A percentile compares a stretch with the other conserved stretches of the same genome.
phyloP scores from a whole-genome alignment of 2,113 vertebrate genomes.

The Stigmatopora argus region DNA sequence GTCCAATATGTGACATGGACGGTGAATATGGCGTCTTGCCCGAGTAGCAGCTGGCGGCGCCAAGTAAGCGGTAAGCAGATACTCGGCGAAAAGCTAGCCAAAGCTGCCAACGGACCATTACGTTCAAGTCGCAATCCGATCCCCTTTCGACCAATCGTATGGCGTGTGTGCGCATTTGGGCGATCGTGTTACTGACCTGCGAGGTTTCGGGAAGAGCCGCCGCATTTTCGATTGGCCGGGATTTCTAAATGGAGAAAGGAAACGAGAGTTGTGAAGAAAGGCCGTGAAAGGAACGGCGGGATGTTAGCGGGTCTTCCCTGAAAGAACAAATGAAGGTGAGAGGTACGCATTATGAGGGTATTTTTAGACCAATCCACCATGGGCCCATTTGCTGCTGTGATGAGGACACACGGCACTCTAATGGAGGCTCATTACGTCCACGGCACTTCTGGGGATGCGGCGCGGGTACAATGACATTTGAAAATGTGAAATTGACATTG shows the following conservation, averaged over 20 bases:
- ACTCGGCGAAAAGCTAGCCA: constrained; percentile 24
- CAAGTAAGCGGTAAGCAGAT: constrained; percentile 29
- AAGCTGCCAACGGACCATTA: constrained; percentile 23
- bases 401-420: constrained; percentile 45
- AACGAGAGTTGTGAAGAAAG: constrained; percentile 31
- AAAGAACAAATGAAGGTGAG: constrained; percentile 35
- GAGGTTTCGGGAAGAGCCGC: constrained; percentile 80
- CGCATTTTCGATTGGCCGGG: constrained; percentile 80
- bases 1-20: constrained; percentile 2
- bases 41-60: constrained; percentile 21
- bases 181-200: constrained; percentile 77
- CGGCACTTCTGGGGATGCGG: not conserved
- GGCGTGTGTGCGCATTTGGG: not conserved
- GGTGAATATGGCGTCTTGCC: constrained; percentile 1
- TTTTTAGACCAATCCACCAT: constrained; percentile 38
- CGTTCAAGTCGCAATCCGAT: not conserved
- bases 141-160: not conserved
- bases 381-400: constrained; percentile 56
- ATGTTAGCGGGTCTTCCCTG: constrained; percentile 8
- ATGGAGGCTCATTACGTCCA: constrained; percentile 40
- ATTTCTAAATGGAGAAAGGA: constrained; percentile 78
- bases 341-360: constrained; percentile 22
- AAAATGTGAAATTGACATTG: too few species aligned
- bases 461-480: not conserved
- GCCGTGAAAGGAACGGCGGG: not conserved